A percentile compares a stretch with the other conserved stretches of the same genome.
Conservation (phyloP, 2,797 vertebrate genomes). For the Sebastes trivittatus region DNA sequence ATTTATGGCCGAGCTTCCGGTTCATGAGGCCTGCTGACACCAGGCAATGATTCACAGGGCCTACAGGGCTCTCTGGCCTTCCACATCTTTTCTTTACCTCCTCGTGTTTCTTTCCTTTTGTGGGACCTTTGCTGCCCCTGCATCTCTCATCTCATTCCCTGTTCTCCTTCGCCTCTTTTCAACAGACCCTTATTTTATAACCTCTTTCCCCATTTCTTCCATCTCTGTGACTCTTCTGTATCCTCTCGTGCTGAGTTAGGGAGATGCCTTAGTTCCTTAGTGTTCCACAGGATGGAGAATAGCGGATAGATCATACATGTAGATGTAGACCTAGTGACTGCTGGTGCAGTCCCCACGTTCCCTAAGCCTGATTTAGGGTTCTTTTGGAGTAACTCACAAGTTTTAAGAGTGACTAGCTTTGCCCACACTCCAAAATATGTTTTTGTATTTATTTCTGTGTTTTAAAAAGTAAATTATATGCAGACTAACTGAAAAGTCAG, state of each 20-base stretch:
- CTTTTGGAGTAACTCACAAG: neutral
- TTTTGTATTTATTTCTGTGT: neutral
- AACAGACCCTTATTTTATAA: slow-evolving; percentile 14
- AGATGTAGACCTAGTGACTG: neutral
- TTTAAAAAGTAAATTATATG: neutral
- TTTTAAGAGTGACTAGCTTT: neutral
- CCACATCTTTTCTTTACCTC: slow-evolving; percentile 18
- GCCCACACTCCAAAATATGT: neutral
- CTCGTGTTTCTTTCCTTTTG: slow-evolving; percentile 27
- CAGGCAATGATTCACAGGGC: slow-evolving; percentile 49
- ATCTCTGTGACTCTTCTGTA: neutral
- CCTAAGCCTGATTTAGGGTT: slow-evolving; percentile 20
- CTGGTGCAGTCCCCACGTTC: neutral
- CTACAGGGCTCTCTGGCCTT: slow-evolving; percentile 16
- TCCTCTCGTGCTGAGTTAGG: slow-evolving; percentile 29
- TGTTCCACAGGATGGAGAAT: slow-evolving; percentile 30
- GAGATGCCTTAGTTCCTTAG: slow-evolving; percentile 12
- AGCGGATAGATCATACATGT: slow-evolving; percentile 5
- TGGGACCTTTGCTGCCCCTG: slow-evolving; percentile 10
- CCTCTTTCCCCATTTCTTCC: neutral
- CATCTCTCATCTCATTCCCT: slow-evolving; percentile 17
- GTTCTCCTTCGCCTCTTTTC: slow-evolving; percentile 9
- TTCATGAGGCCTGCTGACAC: slow-evolving; percentile 38
- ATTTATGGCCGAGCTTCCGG: slow-evolving; percentile 43
- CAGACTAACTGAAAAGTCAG: neutral